Evolutionary conservation across 2,797 vertebrate genomes (phyloP).

Genomic region (Sebastes reedi): DNA sequence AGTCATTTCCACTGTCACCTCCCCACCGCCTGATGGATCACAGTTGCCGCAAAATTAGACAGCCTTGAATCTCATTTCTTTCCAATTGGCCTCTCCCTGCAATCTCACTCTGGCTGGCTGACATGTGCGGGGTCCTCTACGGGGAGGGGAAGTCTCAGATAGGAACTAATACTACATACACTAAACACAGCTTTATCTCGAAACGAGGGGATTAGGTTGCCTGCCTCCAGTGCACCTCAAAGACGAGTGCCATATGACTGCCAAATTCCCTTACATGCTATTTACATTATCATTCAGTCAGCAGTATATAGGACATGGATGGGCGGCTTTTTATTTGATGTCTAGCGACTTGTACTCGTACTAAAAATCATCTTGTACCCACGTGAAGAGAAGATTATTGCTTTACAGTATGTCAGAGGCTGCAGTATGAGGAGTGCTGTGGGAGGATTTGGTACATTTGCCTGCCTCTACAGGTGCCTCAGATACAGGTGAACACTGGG

Average conservation of each 20-base stretch:
- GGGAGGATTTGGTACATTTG: constrained; percentile 24
- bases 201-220: constrained; percentile 74
- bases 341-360: constrained; percentile 70
- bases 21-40: constrained; percentile 98
- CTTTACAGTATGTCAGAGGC: constrained; percentile 51
- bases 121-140: constrained; percentile 68
- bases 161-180: constrained; percentile 76
- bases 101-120: constrained; percentile 89
- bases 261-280: constrained; percentile 76
- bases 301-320: constrained; percentile 76
- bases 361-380: constrained; percentile 60
- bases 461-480: constrained; percentile 48
- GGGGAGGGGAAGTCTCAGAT: constrained; percentile 64
- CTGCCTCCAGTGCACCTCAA: constrained; percentile 79
- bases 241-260: constrained; percentile 74
- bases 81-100: constrained; percentile 94
- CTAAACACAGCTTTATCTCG: constrained; percentile 81
- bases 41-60: constrained; percentile 99
- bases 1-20: constrained; percentile 99
- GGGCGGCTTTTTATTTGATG: constrained; percentile 71
- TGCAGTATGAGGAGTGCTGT: constrained; percentile 28
- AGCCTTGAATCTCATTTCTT: constrained; percentile 99
- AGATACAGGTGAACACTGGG: constrained; percentile 24
- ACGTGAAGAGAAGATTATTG: constrained; percentile 65
- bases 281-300: constrained; percentile 81